These are phyloP conservation scores for Heteractis magnifica DNA, from an alignment of 92 coral and sea anemone species.

Conservation along the genomic window DNA sequence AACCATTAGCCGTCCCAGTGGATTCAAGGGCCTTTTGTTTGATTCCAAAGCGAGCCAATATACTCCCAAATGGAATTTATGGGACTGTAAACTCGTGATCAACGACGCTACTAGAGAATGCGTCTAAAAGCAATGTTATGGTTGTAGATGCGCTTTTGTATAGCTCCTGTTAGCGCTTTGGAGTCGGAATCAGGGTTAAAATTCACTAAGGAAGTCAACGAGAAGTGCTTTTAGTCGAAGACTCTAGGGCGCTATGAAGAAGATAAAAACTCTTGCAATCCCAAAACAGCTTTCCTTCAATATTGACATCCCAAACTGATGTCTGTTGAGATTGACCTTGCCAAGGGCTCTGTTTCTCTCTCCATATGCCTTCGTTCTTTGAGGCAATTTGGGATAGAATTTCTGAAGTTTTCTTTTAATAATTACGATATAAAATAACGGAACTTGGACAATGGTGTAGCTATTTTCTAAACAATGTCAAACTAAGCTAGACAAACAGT, in stretches of 20 bases:
- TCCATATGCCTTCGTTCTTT: background rate
- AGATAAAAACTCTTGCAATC: constrained; percentile 23
- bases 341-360: constrained; percentile 14
- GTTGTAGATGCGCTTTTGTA: background rate
- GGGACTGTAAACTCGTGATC: background rate
- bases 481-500: background rate
- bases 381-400: background rate
- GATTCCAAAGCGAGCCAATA: background rate
- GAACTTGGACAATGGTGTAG: background rate
- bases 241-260: constrained; percentile 21
- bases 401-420: background rate
- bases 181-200: background rate
- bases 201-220: background rate
- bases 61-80: background rate
- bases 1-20: constrained; percentile 3
- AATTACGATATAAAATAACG: background rate
- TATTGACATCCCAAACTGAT: background rate
- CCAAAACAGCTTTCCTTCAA: constrained; percentile 3
- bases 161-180: background rate
- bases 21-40: background rate
- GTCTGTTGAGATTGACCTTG: constrained; percentile 21
- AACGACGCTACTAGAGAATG: background rate
- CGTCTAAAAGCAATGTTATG: background rate
- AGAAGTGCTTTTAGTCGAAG: constrained; percentile 9
- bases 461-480: background rate